Evolutionary conservation across 1,140 invertebrate genomes (phyloP), one percentile per base, ranked within the genome.

Genomic region (Eriosoma lanigerum): DNA sequence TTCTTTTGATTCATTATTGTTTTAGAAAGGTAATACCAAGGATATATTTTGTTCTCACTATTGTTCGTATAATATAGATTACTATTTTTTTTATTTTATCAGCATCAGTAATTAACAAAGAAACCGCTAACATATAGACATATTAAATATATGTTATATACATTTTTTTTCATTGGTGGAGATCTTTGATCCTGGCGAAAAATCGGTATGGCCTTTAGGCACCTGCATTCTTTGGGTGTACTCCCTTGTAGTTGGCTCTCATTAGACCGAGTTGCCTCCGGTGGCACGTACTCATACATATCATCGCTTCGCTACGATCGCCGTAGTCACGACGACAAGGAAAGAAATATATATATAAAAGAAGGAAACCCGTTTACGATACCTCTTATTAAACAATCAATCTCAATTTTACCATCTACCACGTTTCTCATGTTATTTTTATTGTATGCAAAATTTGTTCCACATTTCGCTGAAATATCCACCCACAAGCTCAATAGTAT

Each of bases 231-330:
- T 76, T 76, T 58, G 32, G 15, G 26, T 60, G 38, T 58, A 46
- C 52, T 56, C 72, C 52, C 73, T 76, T 60, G 32, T 56, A 50
- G 48, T 73, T 56, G 50, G 32, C 29, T 76, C 73, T 76, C 73
- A 76, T 76, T 76, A 76, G 73, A 56, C 52, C 54, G n/a, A 44
- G n/a, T 76, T 76, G 73, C 73, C 73, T 76, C 73, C 32, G 73
- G 73, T 76, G 52, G 73, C 54, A 76, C 32, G 58, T 76, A 76
- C 32, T 76, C 50, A 73, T 44, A 76, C 26, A 76, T 48, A 44
- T 48, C n/a, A 6, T 68, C 6, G 66, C 21, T 68, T 48, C 48
- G 66, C 66, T 13, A 68, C 66, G 66, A 68, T 68, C 8, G 44
- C 15, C 21, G 32, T 76, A 76, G 72, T 76, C 72, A 76, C 72